Percentiles rank a stretch among this genome's conserved stretches.
Evolutionary conservation across 2,113 vertebrate species (phyloP).

Genomic region (Pristiophorus japonicus): DNA sequence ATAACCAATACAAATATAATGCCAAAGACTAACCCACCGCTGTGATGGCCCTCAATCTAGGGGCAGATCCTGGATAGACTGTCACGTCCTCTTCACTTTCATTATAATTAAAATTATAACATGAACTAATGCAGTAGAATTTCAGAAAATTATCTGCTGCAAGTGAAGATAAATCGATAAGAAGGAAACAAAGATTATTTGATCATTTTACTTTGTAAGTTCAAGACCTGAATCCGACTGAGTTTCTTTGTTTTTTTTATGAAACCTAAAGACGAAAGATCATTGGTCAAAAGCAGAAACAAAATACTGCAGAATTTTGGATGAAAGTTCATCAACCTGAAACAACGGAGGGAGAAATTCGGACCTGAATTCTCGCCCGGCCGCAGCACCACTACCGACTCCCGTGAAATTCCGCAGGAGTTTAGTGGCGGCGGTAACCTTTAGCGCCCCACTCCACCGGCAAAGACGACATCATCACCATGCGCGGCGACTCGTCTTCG

Average conservation of each 20-base stretch:
- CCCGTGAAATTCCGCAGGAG: no score
- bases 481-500: no score
- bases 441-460: no score
- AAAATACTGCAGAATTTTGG: background rate
- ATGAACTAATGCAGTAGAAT: background rate
- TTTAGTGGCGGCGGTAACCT: no score
- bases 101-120: background rate
- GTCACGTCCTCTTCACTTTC: background rate
- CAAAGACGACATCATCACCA: no score
- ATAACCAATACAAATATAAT: background rate
- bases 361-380: no score
- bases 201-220: background rate
- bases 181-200: background rate
- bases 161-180: background rate
- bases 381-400: no score
- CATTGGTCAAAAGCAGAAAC: background rate
- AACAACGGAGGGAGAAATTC: no score
- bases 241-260: background rate
- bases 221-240: background rate
- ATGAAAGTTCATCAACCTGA: background rate
- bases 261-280: background rate
- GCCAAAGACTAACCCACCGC: background rate
- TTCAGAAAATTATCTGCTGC: background rate
- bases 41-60: background rate
- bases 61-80: background rate